Base-by-base conservation (phyloP, 1,140 invertebrate genomes). In the Macrocentrus cingulum region DNA sequence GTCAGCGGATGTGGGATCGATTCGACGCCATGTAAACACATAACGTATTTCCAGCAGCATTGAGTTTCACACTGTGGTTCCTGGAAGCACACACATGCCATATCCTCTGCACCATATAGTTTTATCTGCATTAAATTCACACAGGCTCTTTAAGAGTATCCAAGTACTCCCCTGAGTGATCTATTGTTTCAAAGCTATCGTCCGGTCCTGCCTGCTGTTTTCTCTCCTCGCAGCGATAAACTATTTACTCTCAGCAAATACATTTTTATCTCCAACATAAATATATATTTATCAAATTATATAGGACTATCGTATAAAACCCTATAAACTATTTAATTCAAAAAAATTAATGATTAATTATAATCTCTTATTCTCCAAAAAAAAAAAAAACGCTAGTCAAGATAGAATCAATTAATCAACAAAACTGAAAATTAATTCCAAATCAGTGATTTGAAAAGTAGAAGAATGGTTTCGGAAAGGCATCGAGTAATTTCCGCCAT, bases 41-140 rank as follows among this genome's bases (percentile, higher is more conserved):
- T 51, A 62, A 55, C 51, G 39, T 59, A 56, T 55, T 59, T 62
- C 49, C 29, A 16, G 32, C 32, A 53, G 52, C 59, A 59, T 62
- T 56, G 50, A 59, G 49, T 62, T 56, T 45, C 51, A 44, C 36
- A 36, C 18, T 55, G 56, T 58, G 48, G 56, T 59, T 62, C 61
- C 51, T 59, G 56, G 61, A 62, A 59, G 22, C 57, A 23, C 42
- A n/a, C n/a, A n/a, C n/a, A n/a, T n/a, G 52, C 52, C 52, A 15
- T 16, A 51, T 34, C 13, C 46, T 2, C 13, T 3, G 15, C n/a
- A 15, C 16, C 9, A 51, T 37, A 11, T 37, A n/a, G n/a, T n/a
- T n/a, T n/a, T n/a, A 23, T 51, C 25, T 46, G 37, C 41, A 44
- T 16, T 29, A 59, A 5, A 59, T 54, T 59, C 29, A 50, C 25